phyloP scores from a whole-genome alignment of 1,140 invertebrate genomes.

The Macrostomum lignano region DNA sequence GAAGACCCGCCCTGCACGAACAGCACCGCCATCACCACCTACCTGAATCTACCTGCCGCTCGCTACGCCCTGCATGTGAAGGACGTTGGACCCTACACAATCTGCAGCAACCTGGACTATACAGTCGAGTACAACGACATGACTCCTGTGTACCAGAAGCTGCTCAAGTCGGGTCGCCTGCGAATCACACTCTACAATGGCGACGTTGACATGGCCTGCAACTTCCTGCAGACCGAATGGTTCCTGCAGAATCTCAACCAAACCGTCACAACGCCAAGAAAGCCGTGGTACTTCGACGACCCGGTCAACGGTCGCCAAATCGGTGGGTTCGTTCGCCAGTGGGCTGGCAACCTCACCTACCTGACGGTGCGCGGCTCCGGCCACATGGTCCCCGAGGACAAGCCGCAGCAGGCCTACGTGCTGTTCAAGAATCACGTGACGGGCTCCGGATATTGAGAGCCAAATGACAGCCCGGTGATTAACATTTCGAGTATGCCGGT shows the following conservation, averaged over 20 bases:
- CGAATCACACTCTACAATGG: constrained; percentile 36
- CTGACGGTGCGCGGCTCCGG: constrained; percentile 21
- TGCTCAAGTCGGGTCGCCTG: too few relatives aligned
- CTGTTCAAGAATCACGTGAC: too few relatives aligned
- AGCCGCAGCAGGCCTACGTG: constrained; percentile 28
- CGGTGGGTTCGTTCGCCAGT: constrained; percentile 3
- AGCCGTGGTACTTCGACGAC: constrained; percentile 1
- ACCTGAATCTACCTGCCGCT: constrained; percentile 20
- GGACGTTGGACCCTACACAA: constrained; percentile 10
- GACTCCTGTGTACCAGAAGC: too few relatives aligned
- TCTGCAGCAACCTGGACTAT: too few relatives aligned
- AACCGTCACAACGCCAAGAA: background rate
- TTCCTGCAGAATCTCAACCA: constrained; percentile 18
- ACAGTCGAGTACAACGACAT: too few relatives aligned
- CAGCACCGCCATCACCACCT: constrained; percentile 14
- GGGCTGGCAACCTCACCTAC: constrained; percentile 1
- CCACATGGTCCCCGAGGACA: constrained; percentile 34
- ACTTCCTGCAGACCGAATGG: constrained; percentile 32
- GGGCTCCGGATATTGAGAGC: too few relatives aligned
- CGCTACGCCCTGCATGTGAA: constrained; percentile 27
- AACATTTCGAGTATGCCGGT: too few relatives aligned
- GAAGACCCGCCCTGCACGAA: constrained; percentile 24
- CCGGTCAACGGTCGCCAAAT: background rate
- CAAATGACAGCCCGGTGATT: too few relatives aligned
- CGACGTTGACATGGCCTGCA: constrained; percentile 34